Base-by-base conservation (phyloP, 2,888 invertebrate species). In the Synergus laeviventris region DNA sequence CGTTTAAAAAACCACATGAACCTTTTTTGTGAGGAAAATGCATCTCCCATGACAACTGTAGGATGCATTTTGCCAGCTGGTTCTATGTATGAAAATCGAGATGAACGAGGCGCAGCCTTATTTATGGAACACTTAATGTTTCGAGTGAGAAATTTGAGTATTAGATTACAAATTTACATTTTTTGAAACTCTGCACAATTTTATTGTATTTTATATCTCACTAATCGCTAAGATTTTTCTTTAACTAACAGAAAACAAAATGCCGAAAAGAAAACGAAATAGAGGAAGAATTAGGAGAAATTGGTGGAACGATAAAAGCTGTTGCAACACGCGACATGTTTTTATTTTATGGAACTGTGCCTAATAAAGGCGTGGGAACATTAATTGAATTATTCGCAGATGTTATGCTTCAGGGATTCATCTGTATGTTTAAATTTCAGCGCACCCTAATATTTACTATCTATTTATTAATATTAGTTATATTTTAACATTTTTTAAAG, bases 91-190 rank as follows among this genome's bases (percentile, higher is more conserved):
- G 87, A 87, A 76, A 79, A 60, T 24, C 76, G 78, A 0, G 78
- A 83, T 42, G 42, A 42, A 14, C 42, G 42, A 42, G 42, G 42
- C 14, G 42, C 86, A 31, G 78, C 84, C 3, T 75, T 87, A 36
- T 85, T 87, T 66, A 82, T 86, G 78, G 84, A 87, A 75, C 85
- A 86, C 78, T 81, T 86, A 64, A 74, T 87, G 74, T 86, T 87
- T 78, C 81, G 80, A 76, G 87, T 86, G 76, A 81, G 74, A 24
- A 38, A 36, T 14, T 42, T 21, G 18, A 9, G n/a, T 39, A 16
- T 14, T 5, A 12, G 11, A n/a, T 73, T 64, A 49, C 3, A 49
- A 49, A 16, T 49, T 14, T n/a, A 49, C 2, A 49, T 49, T 49
- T 16, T 12, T 31, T 31, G 7, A 7, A 31, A 31, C 7, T 31